Evolutionary conservation across 2,797 vertebrate species (phyloP), one percentile per base, ranked within the genome.

Genomic region (Falco concolor): DNA sequence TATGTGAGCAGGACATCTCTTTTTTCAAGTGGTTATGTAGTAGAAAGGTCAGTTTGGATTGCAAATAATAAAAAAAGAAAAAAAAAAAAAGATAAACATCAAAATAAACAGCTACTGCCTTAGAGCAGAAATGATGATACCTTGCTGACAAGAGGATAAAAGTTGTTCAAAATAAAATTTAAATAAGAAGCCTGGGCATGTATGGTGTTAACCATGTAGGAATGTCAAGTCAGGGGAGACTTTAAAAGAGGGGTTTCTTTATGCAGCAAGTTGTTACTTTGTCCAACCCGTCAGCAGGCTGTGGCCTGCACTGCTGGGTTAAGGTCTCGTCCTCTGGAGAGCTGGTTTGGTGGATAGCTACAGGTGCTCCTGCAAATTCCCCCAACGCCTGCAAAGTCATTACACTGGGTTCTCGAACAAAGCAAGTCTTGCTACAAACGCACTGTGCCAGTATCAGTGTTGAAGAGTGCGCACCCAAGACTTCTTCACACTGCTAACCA

Each of bases 11-110:
- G 91, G 91, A 96, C 78, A 95, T 90, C 93, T 94, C 76, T 84
- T 92, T 92, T 98, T 93, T 88, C 94, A 93, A 96, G 56, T 20
- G 44, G 78, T 89, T 94, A 53, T 23, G 30, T 28, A 96, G 74
- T 82, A 96, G 87, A 95, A 95, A 96, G 64, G 85, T 96, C 92
- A 63, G 34, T 74, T 84, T 85, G 69, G 54, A 95, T 79, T 45
- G 38, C 44, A 96, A 93, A 70, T 73, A 65, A 60, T 38, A 50
- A 32, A 10, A 34, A 27, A 32, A 36, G 40, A 44, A 28, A 12
- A 34, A 52, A n/a, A n/a, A n/a, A 73, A 75, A 88, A 76, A 44
- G 49, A 82, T 73, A 34, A 34, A 59, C 40, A 65, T 64, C 53
- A 42, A 68, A 86, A 91, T 38, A 90, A 96, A 63, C 63, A 95